Evolutionary conservation across 2,797 vertebrate species (phyloP).

Genomic region (Muraenolepis orangiensis): DNA sequence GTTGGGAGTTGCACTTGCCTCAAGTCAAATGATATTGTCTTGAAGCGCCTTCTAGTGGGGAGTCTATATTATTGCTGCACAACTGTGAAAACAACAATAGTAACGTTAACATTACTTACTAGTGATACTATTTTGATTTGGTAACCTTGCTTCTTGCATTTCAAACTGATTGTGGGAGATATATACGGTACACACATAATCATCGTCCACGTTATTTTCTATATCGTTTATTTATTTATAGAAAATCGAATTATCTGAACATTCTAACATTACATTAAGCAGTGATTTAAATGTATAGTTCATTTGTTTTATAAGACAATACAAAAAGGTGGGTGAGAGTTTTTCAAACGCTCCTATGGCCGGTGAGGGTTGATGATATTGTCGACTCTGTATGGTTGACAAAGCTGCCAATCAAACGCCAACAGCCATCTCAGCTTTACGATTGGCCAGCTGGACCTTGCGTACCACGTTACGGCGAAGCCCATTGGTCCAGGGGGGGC

Average conservation of each 20-base stretch:
- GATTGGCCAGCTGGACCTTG: conserved; percentile 55
- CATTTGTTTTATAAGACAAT: neutral
- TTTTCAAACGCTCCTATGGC: conserved; percentile 77
- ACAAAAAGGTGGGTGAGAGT: conserved; percentile 47
- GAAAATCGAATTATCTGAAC: neutral
- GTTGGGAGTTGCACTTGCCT: neutral
- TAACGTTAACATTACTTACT: neutral
- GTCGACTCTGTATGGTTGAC: conserved; percentile 37
- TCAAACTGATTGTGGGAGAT: neutral
- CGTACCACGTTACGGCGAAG: conserved; percentile 10
- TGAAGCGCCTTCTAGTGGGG: conserved; percentile 43
- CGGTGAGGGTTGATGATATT: conserved; percentile 33
- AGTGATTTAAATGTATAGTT: neutral
- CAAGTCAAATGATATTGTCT: conserved; percentile 2
- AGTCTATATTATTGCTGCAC: neutral
- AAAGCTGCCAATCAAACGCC: conserved; percentile 9
- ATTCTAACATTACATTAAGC: neutral
- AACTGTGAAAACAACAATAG: neutral
- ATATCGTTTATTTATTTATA: neutral
- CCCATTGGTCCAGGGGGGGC: conserved; percentile 59
- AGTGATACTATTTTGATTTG: neutral
- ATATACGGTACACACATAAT: neutral
- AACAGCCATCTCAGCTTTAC: accelerated
- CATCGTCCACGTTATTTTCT: neutral
- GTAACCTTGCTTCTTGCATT: neutral